phyloP scores from a whole-genome alignment of 2,113 vertebrate genomes.

The Neopipo cinnamomea region DNA sequence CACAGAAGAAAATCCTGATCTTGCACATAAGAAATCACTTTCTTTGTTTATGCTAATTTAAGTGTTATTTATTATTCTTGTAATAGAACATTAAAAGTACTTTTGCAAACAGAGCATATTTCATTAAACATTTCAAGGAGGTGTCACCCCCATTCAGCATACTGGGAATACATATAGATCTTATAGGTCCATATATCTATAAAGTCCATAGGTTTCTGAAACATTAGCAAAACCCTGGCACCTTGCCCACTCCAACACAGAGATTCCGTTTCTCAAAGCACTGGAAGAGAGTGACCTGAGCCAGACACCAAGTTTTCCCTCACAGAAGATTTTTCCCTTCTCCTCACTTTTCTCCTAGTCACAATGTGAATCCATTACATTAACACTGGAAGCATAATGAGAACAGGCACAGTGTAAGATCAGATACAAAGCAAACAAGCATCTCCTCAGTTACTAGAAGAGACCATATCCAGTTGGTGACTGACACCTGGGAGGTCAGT shows the following conservation, averaged over 20 bases:
- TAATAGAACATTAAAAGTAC: neutral
- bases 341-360: neutral
- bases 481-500: neutral
- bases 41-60: neutral
- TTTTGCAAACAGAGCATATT: neutral
- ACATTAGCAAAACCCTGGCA: neutral
- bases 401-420: fast-evolving
- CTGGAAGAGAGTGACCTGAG: neutral
- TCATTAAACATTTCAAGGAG: neutral
- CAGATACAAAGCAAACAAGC: neutral
- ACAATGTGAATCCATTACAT: too few species aligned
- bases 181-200: neutral
- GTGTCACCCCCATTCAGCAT: neutral
- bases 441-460: neutral
- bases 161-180: neutral
- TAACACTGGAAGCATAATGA: neutral
- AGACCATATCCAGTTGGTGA: neutral
- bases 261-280: neutral
- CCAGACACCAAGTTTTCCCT: neutral
- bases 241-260: neutral
- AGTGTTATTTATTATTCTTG: neutral
- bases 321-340: neutral
- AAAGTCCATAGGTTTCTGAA: neutral
- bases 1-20: slow-evolving; percentile 2
- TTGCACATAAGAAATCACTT: neutral